Evolutionary conservation across 1,140 invertebrate species (phyloP).

Genomic region (Pantala flavescens): DNA sequence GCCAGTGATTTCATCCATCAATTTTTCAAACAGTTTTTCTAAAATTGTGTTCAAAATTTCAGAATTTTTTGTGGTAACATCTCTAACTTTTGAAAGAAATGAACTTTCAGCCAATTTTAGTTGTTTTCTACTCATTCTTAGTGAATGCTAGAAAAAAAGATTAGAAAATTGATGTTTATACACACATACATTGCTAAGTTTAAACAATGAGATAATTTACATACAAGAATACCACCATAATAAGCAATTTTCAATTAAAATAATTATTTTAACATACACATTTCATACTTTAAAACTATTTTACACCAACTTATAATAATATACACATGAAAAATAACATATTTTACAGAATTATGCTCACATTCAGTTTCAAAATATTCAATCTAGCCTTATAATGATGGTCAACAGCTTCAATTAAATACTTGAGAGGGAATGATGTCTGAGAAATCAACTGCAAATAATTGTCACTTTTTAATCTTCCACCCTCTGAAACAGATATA

Average conservation of each 20-base stretch:
- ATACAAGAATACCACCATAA: too few relatives aligned
- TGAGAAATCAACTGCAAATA: not conserved
- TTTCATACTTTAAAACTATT: too few relatives aligned
- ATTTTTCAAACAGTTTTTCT: not conserved
- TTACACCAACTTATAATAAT: too few relatives aligned
- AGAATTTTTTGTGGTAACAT: not conserved
- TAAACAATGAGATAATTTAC: too few relatives aligned
- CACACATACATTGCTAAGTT: too few relatives aligned
- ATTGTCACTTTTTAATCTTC: not conserved
- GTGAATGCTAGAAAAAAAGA: too few relatives aligned
- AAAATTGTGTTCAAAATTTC: not conserved
- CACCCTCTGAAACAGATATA: too few relatives aligned
- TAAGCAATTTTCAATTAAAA: too few relatives aligned
- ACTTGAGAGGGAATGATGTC: not conserved
- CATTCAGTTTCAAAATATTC: not conserved
- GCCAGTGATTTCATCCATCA: not conserved
- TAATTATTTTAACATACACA: too few relatives aligned
- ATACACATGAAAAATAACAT: too few relatives aligned
- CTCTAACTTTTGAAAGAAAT: not conserved
- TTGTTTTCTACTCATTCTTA: not conserved
- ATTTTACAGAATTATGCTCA: not conserved
- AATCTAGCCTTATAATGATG: not conserved
- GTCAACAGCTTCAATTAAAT: not conserved
- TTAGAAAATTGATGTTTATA: too few relatives aligned
- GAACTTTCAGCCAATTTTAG: not conserved